phyloP scores from a whole-genome alignment of 2,113 vertebrate genomes.

The Mohoua ochrocephala region DNA sequence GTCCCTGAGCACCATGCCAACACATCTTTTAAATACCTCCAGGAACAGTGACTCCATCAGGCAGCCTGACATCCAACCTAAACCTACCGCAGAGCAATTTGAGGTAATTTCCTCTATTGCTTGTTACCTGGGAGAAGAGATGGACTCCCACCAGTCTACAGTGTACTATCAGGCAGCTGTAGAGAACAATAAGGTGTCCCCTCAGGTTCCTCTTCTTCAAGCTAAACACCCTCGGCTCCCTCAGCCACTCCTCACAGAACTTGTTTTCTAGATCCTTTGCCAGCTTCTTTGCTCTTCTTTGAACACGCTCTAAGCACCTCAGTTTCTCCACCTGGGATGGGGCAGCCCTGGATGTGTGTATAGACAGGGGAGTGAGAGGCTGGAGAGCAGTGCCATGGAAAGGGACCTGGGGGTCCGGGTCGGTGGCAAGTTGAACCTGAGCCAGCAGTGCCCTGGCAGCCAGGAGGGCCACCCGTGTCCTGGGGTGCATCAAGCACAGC shows the following conservation, averaged over 20 bases:
- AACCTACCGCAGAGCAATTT: background rate
- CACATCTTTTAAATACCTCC: background rate
- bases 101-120: rapidly evolving
- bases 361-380: background rate
- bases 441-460: background rate
- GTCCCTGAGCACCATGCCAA: background rate
- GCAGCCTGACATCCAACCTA: background rate
- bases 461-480: rapidly evolving
- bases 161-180: background rate
- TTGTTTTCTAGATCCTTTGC: background rate
- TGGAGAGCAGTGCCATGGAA: background rate
- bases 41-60: background rate
- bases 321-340: background rate
- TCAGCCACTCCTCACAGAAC: background rate
- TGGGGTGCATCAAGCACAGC: background rate
- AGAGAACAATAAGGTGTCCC: background rate
- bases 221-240: background rate
- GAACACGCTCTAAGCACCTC: rapidly evolving
- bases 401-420: rapidly evolving
- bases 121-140: background rate
- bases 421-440: rapidly evolving
- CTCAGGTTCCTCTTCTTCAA: background rate
- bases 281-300: background rate
- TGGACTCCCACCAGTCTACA: rapidly evolving
- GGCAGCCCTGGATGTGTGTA: background rate